These are phyloP conservation scores for Melanotaenia parkinsoni DNA, from an alignment of 2,797 vertebrate genomes.

Conservation along the genomic window DNA sequence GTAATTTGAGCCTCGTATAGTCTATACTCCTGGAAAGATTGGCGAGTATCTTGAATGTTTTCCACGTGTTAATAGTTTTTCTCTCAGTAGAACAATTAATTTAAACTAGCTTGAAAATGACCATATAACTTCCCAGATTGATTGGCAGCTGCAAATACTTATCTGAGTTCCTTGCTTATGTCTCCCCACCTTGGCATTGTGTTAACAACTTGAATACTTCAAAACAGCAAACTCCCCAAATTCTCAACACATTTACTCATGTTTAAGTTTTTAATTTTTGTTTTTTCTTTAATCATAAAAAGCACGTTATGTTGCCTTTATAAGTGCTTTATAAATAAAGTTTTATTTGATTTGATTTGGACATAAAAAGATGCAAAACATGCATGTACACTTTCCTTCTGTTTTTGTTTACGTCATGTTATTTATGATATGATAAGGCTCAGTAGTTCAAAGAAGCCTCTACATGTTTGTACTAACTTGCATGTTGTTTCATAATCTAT, in stretches of 20 bases:
- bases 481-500: constrained; percentile 4
- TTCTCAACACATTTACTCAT: neutral
- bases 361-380: neutral
- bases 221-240: neutral
- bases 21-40: neutral
- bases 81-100: neutral
- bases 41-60: neutral
- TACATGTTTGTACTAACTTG: neutral
- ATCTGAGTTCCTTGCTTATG: neutral
- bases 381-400: neutral
- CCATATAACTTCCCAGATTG: neutral
- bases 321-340: no score
- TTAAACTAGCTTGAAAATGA: neutral
- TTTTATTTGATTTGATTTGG: no score
- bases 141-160: neutral
- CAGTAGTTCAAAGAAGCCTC: neutral
- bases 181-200: neutral
- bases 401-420: neutral
- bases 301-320: no score
- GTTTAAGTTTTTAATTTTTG: neutral
- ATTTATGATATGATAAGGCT: neutral
- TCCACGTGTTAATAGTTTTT: neutral
- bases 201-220: neutral
- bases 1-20: neutral
- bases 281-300: no score